Base-by-base conservation (phyloP, 2,797 vertebrate species). In the Phoxinus dragarum region DNA sequence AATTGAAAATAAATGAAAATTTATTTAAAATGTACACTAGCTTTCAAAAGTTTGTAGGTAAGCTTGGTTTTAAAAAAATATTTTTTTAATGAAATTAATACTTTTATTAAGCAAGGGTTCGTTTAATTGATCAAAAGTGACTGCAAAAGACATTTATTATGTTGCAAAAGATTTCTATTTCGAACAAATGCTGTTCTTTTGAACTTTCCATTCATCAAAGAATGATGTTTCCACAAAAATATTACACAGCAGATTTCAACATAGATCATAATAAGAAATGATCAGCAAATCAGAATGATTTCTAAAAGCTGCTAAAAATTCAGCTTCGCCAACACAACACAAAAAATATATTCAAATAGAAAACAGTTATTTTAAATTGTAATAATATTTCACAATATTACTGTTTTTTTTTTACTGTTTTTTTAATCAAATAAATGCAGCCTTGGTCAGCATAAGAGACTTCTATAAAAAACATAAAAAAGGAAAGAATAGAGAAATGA, bases 331-430 rank as follows among this genome's bases (percentile, higher is more conserved):
- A 38, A 23, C 3, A 54, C 5, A 54, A n/a, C n/a, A n/a, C n/a
- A n/a, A 8, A 23, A 75, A 11, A 54, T 54, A 21, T 4, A 4
- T 8, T 54, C 0, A 38, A 75, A 54, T 7, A 7, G 3, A 75
- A 54, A 54, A 27, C 1, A 5, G 12, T 17, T 73, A 1, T 73
- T 31, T 52, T 75, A 12, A 12, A 12, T 31, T 19, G 27, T 21
- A 52, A 31, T 31, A 36, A 23, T 76, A 56, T 76, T 76, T 75
- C 73, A 75, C 19, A 75, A 23, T 23, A 75, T 54, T 23, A 23
- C 3, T 0, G 3, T 54, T 8, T 73, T 27, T 27, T 27, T 47
- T 49, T 49, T 11, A 52, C 17, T 21, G 12, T 23, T 38, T 54
- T 54, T 76, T 4, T 56, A 14, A 56, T 38, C 6, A 8, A 23